Conservation (phyloP, 2,113 vertebrate genomes). For the Calypte anna region DNA sequence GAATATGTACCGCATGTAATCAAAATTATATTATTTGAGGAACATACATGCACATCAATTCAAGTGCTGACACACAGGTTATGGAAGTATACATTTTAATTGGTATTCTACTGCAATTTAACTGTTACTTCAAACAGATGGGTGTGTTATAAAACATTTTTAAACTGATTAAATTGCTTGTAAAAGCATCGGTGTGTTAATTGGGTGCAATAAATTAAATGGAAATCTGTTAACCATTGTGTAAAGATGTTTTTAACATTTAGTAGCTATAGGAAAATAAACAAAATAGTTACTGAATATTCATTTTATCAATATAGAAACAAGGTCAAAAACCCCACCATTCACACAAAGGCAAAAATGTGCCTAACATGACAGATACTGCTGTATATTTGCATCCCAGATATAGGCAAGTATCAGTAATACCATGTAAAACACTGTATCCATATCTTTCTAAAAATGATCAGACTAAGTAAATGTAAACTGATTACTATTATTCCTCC, state of each 20-base stretch:
- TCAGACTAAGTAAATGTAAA: neutral
- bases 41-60: neutral
- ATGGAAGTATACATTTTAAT: conserved; percentile 28
- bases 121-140: conserved; percentile 56
- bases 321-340: neutral
- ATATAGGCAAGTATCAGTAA: neutral
- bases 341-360: neutral
- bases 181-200: conserved; percentile 63
- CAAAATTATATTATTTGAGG: conserved; percentile 44
- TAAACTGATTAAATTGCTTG: conserved; percentile 55
- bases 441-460: neutral
- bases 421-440: neutral
- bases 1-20: conserved; percentile 41
- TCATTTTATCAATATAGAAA: neutral
- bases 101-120: conserved; percentile 27
- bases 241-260: neutral
- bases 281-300: neutral
- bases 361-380: neutral
- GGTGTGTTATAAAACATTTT: conserved; percentile 13
- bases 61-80: conserved; percentile 12
- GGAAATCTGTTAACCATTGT: neutral
- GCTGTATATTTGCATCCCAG: neutral
- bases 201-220: conserved; percentile 49
- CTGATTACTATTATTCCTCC: neutral
- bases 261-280: conserved; percentile 21